Evolutionary conservation across 37 sponge, comb jelly and placozoan species (phyloP).

Genomic region (Amphimedon queenslandica): DNA sequence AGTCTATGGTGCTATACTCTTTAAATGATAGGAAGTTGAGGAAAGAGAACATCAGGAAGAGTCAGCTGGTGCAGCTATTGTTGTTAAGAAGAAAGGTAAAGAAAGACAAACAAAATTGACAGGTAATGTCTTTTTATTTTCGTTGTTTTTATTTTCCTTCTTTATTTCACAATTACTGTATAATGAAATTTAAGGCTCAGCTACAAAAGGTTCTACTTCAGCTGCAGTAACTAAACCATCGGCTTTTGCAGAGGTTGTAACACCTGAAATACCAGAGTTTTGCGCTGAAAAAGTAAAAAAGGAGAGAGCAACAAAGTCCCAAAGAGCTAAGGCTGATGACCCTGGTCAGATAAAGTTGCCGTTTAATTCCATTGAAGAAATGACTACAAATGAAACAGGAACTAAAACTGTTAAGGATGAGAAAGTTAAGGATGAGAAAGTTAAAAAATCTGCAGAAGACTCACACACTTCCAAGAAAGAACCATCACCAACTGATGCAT

Average conservation of each 20-base stretch:
- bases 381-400: not conserved
- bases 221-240: constrained; percentile 48
- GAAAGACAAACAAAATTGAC: constrained; percentile 58
- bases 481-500: not conserved
- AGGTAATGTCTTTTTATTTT: no score
- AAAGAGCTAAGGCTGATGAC: not conserved
- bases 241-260: constrained; percentile 56
- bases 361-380: not conserved
- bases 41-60: constrained; percentile 40
- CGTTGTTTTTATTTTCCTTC: no score
- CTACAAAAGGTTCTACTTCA: not conserved
- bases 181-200: no score
- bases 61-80: constrained; percentile 27
- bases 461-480: not conserved
- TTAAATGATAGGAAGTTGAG: constrained; percentile 64
- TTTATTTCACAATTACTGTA: no score
- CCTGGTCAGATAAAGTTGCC: not conserved
- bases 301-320: not conserved
- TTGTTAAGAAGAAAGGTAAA: constrained; percentile 28
- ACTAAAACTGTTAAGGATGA: not conserved
- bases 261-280: constrained; percentile 64
- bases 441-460: not conserved
- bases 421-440: not conserved
- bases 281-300: constrained; percentile 34
- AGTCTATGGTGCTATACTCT: no score